Conservation (phyloP, 2,888 invertebrate genomes). For the Plebejus anna region DNA sequence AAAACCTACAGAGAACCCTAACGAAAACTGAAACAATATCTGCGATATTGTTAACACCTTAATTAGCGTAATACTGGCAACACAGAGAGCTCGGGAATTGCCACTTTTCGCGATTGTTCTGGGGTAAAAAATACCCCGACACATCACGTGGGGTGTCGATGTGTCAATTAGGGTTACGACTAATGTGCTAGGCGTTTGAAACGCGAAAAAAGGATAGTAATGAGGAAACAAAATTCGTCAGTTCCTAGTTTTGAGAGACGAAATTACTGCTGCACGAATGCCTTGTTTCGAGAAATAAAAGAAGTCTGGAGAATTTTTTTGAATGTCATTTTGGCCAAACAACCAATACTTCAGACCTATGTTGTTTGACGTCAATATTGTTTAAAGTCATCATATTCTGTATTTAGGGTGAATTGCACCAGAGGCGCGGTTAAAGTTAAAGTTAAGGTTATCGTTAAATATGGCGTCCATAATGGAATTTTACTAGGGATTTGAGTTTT, state of each 20-base stretch:
- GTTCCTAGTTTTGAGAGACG: conserved; percentile 15
- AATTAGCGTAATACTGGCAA: conserved; percentile 59
- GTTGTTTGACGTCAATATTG: no score
- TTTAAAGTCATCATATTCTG: no score
- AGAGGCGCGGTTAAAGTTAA: no score
- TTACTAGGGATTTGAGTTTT: no score
- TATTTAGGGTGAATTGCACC: no score
- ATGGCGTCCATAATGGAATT: no score
- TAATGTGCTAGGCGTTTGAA: conserved; percentile 16
- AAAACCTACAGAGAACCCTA: conserved; percentile 40
- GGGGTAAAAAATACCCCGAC: conserved; percentile 46
- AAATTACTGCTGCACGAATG: neutral
- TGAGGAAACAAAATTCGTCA: conserved; percentile 1
- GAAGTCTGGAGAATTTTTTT: neutral
- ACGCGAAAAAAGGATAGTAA: neutral
- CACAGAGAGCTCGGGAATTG: conserved; percentile 57
- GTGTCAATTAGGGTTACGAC: conserved; percentile 54
- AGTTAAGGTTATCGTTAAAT: no score
- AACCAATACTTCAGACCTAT: neutral
- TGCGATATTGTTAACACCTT: conserved; percentile 52
- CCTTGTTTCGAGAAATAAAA: neutral
- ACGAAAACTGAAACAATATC: conserved; percentile 41
- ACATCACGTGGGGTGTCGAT: conserved; percentile 47
- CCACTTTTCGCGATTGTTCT: conserved; percentile 54
- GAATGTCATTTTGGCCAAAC: neutral